Conservation (phyloP, 2,113 vertebrate species). For the Orientallactaga bullata region DNA sequence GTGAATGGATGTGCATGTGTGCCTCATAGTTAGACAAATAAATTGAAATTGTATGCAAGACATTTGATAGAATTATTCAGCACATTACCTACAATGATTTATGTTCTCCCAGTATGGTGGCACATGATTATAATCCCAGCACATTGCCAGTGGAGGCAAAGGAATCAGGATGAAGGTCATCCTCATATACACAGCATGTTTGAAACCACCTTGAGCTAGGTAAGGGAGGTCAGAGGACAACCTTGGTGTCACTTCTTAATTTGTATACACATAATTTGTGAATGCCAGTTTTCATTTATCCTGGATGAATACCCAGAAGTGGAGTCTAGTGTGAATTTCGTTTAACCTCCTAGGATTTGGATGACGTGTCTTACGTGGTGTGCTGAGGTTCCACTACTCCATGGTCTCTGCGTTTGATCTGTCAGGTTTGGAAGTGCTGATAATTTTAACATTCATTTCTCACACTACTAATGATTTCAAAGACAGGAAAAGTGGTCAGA, state of each 20-base stretch:
- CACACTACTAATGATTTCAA: neutral
- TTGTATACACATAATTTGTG: neutral
- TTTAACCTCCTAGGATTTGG: neutral
- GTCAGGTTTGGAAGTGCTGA: neutral
- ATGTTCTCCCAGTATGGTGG: too few relatives aligned
- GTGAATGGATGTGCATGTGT: too few relatives aligned
- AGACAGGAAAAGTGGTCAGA: neutral
- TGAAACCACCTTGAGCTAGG: too few relatives aligned
- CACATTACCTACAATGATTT: too few relatives aligned
- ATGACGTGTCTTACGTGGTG: neutral
- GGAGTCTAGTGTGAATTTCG: neutral
- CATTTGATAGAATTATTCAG: neutral
- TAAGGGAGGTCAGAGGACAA: too few relatives aligned
- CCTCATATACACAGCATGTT: too few relatives aligned
- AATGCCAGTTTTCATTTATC: neutral
- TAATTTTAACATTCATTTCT: neutral
- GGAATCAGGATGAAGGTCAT: too few relatives aligned
- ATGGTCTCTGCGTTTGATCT: neutral
- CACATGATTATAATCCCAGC: too few relatives aligned
- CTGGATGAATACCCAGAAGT: neutral
- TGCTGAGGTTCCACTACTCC: neutral
- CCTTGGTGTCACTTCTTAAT: too few relatives aligned
- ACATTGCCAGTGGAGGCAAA: too few relatives aligned
- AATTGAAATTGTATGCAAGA: too few relatives aligned
- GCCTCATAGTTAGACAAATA: too few relatives aligned